These are phyloP conservation scores for Ailuropoda melanoleuca DNA, from an alignment of 2,113 vertebrate genomes.

Conservation along the genomic window DNA sequence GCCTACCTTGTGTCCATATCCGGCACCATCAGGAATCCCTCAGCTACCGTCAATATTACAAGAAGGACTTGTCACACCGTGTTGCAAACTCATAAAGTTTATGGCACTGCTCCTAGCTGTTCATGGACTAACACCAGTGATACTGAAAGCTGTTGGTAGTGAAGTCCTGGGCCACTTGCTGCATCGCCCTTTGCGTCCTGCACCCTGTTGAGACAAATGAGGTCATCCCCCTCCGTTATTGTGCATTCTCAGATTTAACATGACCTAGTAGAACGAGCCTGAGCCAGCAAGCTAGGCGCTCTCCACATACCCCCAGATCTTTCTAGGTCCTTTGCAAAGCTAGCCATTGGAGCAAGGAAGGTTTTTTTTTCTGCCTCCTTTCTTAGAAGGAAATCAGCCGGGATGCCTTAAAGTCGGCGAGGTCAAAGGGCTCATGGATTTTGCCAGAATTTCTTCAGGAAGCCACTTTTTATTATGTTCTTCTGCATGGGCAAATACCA, in stretches of 20 bases:
- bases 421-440: constrained; percentile 24
- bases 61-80: constrained; percentile 60
- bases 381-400: constrained; percentile 58
- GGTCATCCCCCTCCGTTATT: constrained; percentile 36
- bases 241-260: background rate
- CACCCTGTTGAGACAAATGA: constrained; percentile 63
- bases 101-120: constrained; percentile 33
- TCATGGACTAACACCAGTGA: constrained; percentile 51
- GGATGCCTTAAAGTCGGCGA: constrained; percentile 36
- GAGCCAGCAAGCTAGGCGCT: background rate
- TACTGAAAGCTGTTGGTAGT: constrained; percentile 42
- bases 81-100: constrained; percentile 62
- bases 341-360: constrained; percentile 38
- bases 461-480: constrained; percentile 46
- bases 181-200: constrained; percentile 11
- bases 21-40: constrained; percentile 57
- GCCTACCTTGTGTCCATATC: background rate
- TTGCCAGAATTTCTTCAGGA: constrained; percentile 48
- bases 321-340: constrained; percentile 29
- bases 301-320: constrained; percentile 30
- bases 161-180: background rate
- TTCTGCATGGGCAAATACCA: constrained; percentile 16
- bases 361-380: background rate
- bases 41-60: constrained; percentile 73
- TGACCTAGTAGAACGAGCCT: constrained; percentile 3